Conservation (phyloP, 2,113 vertebrate species). For the Sinocyclocheilus anshuiensis region DNA sequence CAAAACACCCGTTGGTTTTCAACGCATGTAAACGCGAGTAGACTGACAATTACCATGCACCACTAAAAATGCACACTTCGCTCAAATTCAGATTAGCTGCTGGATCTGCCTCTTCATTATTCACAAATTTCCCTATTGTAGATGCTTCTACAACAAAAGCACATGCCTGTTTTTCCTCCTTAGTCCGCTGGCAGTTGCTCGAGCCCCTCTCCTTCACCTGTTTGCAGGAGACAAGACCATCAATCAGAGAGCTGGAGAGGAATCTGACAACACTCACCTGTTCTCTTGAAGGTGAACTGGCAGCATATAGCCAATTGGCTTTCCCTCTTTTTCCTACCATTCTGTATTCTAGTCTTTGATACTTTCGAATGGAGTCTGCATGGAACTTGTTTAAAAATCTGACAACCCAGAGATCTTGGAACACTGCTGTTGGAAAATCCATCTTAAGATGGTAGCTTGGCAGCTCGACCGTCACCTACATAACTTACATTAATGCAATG, state of each 20-base stretch:
- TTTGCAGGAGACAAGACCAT: constrained; percentile 12
- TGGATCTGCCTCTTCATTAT: too few relatives aligned
- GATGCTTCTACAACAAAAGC: background rate
- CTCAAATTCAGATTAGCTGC: too few relatives aligned
- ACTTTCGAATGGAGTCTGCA: background rate
- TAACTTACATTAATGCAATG: too few relatives aligned
- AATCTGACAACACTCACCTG: constrained; percentile 14
- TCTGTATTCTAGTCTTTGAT: constrained; percentile 23
- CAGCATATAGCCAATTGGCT: background rate
- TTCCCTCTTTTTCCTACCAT: background rate
- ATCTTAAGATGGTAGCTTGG: background rate
- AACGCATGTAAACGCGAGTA: too few relatives aligned
- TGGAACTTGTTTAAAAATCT: background rate
- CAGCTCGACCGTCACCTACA: background rate
- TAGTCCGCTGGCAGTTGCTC: background rate
- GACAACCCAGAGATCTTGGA: background rate
- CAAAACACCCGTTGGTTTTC: too few relatives aligned
- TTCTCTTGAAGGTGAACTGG: constrained; percentile 32
- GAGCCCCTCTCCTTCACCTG: background rate
- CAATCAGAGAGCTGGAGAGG: constrained; percentile 14
- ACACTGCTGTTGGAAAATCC: background rate
- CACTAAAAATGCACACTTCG: too few relatives aligned
- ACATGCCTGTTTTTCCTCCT: background rate
- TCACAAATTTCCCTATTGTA: background rate
- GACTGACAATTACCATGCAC: too few relatives aligned